Evolutionary conservation across 2,797 vertebrate genomes (phyloP), one percentile per base, ranked within the genome.

Genomic region (Catharus ustulatus): DNA sequence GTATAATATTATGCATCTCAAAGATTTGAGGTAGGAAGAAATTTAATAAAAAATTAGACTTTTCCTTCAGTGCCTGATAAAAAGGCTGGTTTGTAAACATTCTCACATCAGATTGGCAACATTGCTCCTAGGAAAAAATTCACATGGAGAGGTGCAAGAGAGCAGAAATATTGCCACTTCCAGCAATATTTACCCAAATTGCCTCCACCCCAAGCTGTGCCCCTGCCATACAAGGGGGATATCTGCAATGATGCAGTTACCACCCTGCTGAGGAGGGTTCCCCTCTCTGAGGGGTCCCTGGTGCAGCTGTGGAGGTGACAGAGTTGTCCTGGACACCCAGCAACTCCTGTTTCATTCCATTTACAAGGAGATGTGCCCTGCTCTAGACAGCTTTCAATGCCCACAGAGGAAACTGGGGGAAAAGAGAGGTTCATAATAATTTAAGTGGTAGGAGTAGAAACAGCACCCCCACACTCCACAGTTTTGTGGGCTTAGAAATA

Each of bases 281-380:
- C 8, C 3, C 15, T 59, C 51, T n/a, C 15, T 51, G 40, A 67
- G 8, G 16, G 45, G 13, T 74, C 34, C 23, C 57, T 43, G 38
- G n/a, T 57, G 61, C 22, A 59, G 29, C 18, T 6, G 1, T 32
- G 34, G 30, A 45, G 45, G 32, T 74, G 49, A 15, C 78, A 92
- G 63, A 69, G 63, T 2, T 17, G 26, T 79, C 77, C 81, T 29
- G 49, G 57, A 54, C 12, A 58, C 46, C 19, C 30, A 75, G 2
- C 0, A 0, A 3, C 36, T 87, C 10, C 45, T 52, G 11, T 42
- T 63, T 27, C 23, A 27, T 5, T 15, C 21, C 22, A 13, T n/a
- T 77, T 59, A 54, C 24, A 36, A 20, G 43, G 32, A 34, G 23
- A 21, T 2, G 3, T 61, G 42, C 22, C 58, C 49, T 74, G 4